A percentile compares a stretch with the other conserved stretches of the same genome.
Evolutionary conservation across 2,888 invertebrate species (phyloP).

Genomic region (Eutolmus rufibarbis): DNA sequence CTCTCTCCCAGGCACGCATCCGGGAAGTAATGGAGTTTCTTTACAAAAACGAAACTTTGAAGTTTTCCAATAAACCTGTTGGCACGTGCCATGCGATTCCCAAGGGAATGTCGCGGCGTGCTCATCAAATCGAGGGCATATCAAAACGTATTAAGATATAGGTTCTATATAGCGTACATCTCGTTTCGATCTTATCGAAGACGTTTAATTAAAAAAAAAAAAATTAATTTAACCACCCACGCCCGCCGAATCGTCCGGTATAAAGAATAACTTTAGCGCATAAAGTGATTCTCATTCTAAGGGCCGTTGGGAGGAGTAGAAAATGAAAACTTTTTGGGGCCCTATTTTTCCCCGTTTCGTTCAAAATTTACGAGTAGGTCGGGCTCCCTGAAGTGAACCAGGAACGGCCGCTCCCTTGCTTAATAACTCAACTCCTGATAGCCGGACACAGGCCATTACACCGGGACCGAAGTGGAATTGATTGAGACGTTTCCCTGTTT

Average conservation of each 20-base stretch:
- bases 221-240: not conserved
- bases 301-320: not conserved
- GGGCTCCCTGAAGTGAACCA: not conserved
- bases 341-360: not conserved
- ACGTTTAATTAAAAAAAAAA: constrained; percentile 1
- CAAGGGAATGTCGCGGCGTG: not conserved
- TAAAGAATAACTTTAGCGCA: not conserved
- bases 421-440: constrained; percentile 8
- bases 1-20: not conserved
- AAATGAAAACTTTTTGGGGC: not conserved
- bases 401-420: not conserved
- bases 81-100: not conserved
- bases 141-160: not conserved
- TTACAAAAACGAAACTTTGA: not conserved
- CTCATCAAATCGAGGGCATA: not conserved
- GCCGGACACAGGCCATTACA: constrained; percentile 37
- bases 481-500: constrained; percentile 35
- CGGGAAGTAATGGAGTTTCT: not conserved
- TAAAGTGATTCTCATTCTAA: not conserved
- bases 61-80: constrained; percentile 12
- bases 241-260: not conserved
- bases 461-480: constrained; percentile 30
- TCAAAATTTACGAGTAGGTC: constrained; percentile 21
- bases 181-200: not conserved
- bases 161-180: not conserved